phyloP scores from a whole-genome alignment of 2,113 vertebrate species.

The pig (Sus scrofa) region T2T-Sscrofa CM000822.6:65136501-65137000 shows the following conservation, averaged over 20 bases:
- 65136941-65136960: too few relatives aligned
- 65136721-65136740: neutral
- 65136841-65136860: neutral
- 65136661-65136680: neutral
- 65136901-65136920: too few relatives aligned
- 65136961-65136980: too few relatives aligned
- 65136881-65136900: too few relatives aligned
- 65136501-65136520: constrained; percentile 38
- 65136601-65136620: constrained; percentile 11
- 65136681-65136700: neutral
- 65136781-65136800: neutral
- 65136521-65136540: neutral
- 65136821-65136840: neutral
- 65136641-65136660: neutral
- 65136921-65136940: too few relatives aligned
- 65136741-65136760: neutral
- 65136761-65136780: neutral
- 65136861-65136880: neutral
- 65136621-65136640: neutral
- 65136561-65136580: constrained; percentile 4
- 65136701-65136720: constrained; percentile 2
- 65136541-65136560: neutral
- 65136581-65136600: neutral
- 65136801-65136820: neutral
- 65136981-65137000: too few relatives aligned